phyloP scores from a whole-genome alignment of 2,113 vertebrate genomes.

The Eidolon helvum region DNA sequence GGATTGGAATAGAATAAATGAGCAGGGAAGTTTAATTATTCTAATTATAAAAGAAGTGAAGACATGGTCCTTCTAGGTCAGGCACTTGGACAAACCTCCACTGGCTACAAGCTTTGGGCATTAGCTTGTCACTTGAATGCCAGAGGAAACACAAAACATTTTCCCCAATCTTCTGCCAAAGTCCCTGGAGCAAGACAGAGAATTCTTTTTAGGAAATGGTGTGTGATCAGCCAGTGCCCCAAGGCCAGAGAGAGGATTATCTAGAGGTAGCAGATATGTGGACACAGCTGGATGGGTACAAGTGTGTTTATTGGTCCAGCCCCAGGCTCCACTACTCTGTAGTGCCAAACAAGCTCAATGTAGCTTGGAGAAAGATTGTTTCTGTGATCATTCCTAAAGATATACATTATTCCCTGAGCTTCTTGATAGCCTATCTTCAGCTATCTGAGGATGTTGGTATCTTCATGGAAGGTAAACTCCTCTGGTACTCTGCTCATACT shows the following conservation, averaged over 20 bases:
- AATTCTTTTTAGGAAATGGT: conserved; percentile 61
- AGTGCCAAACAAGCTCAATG: not conserved
- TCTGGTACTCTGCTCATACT: not conserved
- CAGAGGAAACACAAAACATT: conserved; percentile 46
- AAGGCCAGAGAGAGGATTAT: conserved; percentile 29
- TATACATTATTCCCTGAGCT: not conserved
- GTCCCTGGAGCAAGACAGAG: not conserved
- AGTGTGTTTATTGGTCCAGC: not conserved
- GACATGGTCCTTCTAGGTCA: conserved; percentile 69
- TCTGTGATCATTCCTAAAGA: conserved; percentile 37
- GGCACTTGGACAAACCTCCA: conserved; percentile 60
- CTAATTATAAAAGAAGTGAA: conserved; percentile 76
- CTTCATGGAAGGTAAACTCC: conserved; percentile 27
- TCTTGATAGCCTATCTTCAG: conserved; percentile 11
- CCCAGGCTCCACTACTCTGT: not conserved
- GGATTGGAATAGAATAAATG: conserved; percentile 63
- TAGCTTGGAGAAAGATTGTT: conserved; percentile 9
- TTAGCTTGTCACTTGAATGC: conserved; percentile 51
- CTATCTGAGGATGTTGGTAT: not conserved
- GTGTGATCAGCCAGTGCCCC: conserved; percentile 2
- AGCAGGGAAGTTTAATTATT: conserved; percentile 73
- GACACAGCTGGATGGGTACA: conserved; percentile 7
- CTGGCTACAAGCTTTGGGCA: conserved; percentile 40
- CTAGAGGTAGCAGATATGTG: conserved; percentile 39
- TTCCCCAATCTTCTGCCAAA: conserved; percentile 36